These are phyloP conservation scores for Platynereis dumerilii DNA, from an alignment of 2,888 invertebrate genomes.

Conservation along the genomic window DNA sequence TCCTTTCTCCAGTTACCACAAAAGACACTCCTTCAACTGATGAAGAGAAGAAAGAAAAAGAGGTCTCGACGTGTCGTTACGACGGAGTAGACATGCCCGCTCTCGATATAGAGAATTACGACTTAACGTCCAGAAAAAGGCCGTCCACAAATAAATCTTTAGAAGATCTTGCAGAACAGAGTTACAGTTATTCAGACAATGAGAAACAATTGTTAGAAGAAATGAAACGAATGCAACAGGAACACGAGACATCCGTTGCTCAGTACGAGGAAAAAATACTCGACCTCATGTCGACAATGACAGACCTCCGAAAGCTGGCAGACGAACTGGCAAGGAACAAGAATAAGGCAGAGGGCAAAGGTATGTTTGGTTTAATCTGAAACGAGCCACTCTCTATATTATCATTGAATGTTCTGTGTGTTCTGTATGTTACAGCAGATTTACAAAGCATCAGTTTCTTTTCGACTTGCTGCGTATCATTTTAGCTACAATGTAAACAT, in stretches of 20 bases:
- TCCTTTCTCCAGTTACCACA: too few relatives aligned
- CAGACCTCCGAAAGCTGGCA: slow-evolving; percentile 52
- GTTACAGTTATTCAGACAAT: slow-evolving; percentile 52
- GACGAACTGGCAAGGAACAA: slow-evolving; percentile 55
- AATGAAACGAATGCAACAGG: slow-evolving; percentile 56
- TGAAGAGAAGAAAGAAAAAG: not conserved
- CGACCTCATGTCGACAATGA: slow-evolving; percentile 57
- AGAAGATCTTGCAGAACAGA: slow-evolving; percentile 23
- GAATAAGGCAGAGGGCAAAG: slow-evolving; percentile 17
- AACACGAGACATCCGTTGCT: slow-evolving; percentile 52
- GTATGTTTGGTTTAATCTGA: too few relatives aligned
- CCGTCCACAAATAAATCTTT: not conserved
- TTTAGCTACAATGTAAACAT: too few relatives aligned
- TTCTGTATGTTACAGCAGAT: too few relatives aligned
- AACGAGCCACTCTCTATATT: too few relatives aligned
- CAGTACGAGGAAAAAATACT: slow-evolving; percentile 56
- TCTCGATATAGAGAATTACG: slow-evolving; percentile 27
- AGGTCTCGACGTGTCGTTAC: slow-evolving; percentile 25
- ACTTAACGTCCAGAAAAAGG: slow-evolving; percentile 8
- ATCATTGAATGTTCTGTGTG: too few relatives aligned
- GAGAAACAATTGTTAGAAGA: slow-evolving; percentile 59
- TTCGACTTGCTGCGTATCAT: too few relatives aligned
- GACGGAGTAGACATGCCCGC: slow-evolving; percentile 33
- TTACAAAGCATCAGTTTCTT: too few relatives aligned
- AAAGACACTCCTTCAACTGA: too few relatives aligned